Percentiles rank a stretch among this genome's conserved stretches.
Conservation (phyloP, 1,140 invertebrate genomes). For the Zaprionus nigranus region DNA sequence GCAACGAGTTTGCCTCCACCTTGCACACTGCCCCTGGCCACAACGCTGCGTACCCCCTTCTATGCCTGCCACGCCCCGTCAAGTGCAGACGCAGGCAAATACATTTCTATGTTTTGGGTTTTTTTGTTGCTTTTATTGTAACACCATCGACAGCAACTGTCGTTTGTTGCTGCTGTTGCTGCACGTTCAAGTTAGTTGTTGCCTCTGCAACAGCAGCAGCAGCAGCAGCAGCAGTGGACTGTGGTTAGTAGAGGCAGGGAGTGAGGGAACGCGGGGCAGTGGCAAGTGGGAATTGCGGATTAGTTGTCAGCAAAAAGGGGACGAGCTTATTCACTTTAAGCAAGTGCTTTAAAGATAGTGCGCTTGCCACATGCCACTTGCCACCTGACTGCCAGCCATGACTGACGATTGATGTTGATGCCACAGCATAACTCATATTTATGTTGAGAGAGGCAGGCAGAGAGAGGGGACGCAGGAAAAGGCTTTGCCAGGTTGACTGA, state of each 20-base stretch:
- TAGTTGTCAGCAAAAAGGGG: constrained; percentile 45
- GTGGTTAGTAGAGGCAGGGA: background rate
- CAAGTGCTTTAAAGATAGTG: background rate
- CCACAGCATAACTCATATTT: constrained; percentile 11
- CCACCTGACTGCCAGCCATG: background rate
- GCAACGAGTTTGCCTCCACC: constrained; percentile 22
- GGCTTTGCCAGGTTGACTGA: constrained; percentile 32
- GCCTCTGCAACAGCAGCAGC: constrained; percentile 6
- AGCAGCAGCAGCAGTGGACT: background rate
- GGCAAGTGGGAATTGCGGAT: constrained; percentile 31
- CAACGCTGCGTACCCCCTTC: background rate
- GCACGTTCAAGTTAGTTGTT: constrained; percentile 58
- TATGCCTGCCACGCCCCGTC: constrained; percentile 59
- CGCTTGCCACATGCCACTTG: background rate
- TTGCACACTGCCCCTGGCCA: background rate
- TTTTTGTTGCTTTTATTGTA: constrained; percentile 52
- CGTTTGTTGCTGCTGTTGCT: constrained; percentile 64
- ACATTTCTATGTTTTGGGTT: constrained; percentile 60
- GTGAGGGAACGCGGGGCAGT: background rate
- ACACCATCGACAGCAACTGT: constrained; percentile 67
- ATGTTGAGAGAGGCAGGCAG: background rate
- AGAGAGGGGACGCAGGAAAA: background rate
- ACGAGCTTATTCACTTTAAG: background rate
- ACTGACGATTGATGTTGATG: background rate
- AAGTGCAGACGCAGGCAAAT: constrained; percentile 80